Evolutionary conservation across 2,113 vertebrate genomes (phyloP), one percentile per base, ranked within the genome.

Genomic region (Pimephales promelas): DNA sequence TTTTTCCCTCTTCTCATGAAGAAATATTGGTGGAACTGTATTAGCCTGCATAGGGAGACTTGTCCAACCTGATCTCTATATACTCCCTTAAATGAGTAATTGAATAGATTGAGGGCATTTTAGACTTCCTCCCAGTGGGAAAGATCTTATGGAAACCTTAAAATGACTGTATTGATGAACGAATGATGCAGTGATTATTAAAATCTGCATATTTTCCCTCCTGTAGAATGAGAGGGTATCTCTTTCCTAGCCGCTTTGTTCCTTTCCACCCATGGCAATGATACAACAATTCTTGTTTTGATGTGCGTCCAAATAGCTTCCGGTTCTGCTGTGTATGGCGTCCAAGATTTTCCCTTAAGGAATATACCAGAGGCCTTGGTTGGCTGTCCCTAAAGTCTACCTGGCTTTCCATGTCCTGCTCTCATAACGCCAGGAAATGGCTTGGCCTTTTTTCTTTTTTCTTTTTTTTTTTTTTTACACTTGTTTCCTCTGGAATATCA

Each of bases 301-400:
- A 92, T 91, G 85, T 85, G 59, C 45, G 79, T 92, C 90, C 90
- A 91, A 88, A 90, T 83, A 89, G 88, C 89, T 90, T 92, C 89
- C 77, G 82, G 83, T 89, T 78, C 77, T 86, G 77, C 87, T 85
- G 86, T 77, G 88, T 81, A 81, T 85, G 80, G 77, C 56, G 71
- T 91, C 88, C 86, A 86, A 86, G 68, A 86, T 87, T 85, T 79
- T 86, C 86, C 90, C 87, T 89, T 57, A 71, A 89, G 90, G 89
- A 90, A 87, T 86, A 84, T 40, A 45, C 45, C 79, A 74, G 84
- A 88, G 82, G 66, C 71, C 79, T 24, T 62, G 66, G 47, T 24
- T 62, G 66, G 47, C 74, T 34, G 28, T 62, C 80, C 85, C 16
- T 40, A 81, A 71, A 86, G 57, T 75, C 78, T 85, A 79, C 81